A percentile compares a stretch with the other conserved stretches of the same genome.
phyloP scores from a whole-genome alignment of 2,888 invertebrate genomes.

The Amiota minor region DNA sequence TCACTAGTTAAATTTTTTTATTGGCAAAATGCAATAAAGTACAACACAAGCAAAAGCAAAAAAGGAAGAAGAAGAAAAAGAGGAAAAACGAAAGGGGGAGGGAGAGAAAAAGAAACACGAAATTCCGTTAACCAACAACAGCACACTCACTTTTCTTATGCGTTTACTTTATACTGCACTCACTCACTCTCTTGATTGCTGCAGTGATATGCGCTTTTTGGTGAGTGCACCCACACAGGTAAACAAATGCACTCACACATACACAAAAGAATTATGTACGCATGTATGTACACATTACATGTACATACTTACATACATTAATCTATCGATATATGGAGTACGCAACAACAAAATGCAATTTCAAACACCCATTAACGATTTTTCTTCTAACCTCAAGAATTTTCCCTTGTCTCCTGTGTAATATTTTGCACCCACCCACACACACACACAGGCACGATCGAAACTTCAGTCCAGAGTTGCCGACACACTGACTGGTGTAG shows the following conservation, averaged over 20 bases:
- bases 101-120: too few species aligned
- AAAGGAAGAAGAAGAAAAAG: too few species aligned
- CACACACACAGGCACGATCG: background rate
- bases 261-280: too few species aligned
- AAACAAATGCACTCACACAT: too few species aligned
- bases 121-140: background rate
- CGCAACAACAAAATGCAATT: too few species aligned
- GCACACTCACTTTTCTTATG: background rate
- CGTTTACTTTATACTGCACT: background rate
- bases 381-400: background rate
- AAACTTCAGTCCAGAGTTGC: constrained; percentile 12
- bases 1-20: background rate
- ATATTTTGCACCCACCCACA: background rate
- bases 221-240: too few species aligned
- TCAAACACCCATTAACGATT: background rate
- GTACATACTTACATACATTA: too few species aligned
- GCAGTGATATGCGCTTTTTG: background rate
- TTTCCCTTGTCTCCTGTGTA: background rate
- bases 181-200: background rate
- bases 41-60: too few species aligned
- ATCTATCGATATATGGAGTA: too few species aligned
- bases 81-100: too few species aligned
- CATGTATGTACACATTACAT: too few species aligned
- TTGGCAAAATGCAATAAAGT: too few species aligned
- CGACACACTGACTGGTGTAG: background rate